These are phyloP conservation scores for Dipodomys spectabilis DNA, from an alignment of 2,113 vertebrate genomes.

Conservation along the genomic window DNA sequence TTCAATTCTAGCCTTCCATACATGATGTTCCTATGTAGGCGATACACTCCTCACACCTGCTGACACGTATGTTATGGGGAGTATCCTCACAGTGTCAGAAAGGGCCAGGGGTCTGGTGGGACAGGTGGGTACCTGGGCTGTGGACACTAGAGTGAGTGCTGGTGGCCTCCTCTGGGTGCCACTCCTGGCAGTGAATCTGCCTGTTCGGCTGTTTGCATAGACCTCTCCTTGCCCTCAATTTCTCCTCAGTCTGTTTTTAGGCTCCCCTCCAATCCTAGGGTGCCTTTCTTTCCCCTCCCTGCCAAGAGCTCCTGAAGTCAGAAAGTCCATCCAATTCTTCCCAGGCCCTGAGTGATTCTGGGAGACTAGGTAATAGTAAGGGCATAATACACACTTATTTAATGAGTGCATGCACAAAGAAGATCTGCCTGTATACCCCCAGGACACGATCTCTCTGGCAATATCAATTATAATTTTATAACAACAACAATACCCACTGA, in stretches of 20 bases:
- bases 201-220: no score
- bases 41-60: neutral
- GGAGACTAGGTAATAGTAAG: neutral
- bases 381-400: neutral
- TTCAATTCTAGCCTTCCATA: neutral
- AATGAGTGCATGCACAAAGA: neutral
- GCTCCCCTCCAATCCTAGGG: neutral
- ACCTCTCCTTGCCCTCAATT: no score
- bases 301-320: neutral
- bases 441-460: neutral
- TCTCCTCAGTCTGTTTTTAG: neutral
- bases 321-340: neutral
- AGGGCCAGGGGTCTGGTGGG: neutral
- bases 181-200: neutral
- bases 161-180: no score
- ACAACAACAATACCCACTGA: no score
- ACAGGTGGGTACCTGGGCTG: neutral
- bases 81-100: neutral
- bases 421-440: neutral
- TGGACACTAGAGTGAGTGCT: neutral
- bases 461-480: neutral
- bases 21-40: neutral
- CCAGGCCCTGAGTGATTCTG: accelerated
- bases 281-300: neutral
- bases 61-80: neutral